Evolutionary conservation across 2,797 vertebrate species (phyloP), one percentile per base, ranked within the genome.

Genomic region (Diplodus sargus): DNA sequence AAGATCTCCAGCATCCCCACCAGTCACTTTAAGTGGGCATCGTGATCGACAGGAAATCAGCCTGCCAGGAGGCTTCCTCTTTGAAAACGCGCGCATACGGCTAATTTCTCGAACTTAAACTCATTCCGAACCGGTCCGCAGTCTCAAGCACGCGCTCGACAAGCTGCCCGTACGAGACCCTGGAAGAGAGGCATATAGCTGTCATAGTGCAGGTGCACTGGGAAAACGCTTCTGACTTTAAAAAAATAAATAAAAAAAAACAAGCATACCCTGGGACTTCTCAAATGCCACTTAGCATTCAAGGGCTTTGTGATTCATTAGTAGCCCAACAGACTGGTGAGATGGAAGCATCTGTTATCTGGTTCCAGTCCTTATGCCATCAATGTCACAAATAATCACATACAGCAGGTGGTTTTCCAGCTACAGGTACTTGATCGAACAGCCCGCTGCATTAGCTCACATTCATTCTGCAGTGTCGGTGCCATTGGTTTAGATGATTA

Each of bases 281-380:
- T 94, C 93, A 94, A 90, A 94, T 95, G 94, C 91, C 94, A 94
- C 92, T 95, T 95, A 94, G 89, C 93, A 95, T 95, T 95, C 94
- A 93, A 92, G 90, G 87, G 90, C 88, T 93, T 93, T 84, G 85
- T 89, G 93, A 96, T 94, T 95, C 94, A 96, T 95, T 95, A 95
- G 91, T 90, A 85, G 85, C 88, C 89, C 88, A 84, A 83, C 91
- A 93, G 92, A 90, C 91, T 94, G 91, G 89, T 90, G 90, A 91
- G 92, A 91, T 90, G 86, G 88, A 93, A 93, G 94, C 95, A 95
- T 94, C 94, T 95, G 95, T 89, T 94, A 90, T 92, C 83, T 91
- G 91, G 89, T 93, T 96, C 87, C 91, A 91, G 85, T 95, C 93
- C 93, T 94, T 93, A 95, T 93, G 93, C 91, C 90, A 92, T 92